Evolutionary conservation across 2,113 vertebrate genomes (phyloP).

Genomic region (Ptyas mucosa): DNA sequence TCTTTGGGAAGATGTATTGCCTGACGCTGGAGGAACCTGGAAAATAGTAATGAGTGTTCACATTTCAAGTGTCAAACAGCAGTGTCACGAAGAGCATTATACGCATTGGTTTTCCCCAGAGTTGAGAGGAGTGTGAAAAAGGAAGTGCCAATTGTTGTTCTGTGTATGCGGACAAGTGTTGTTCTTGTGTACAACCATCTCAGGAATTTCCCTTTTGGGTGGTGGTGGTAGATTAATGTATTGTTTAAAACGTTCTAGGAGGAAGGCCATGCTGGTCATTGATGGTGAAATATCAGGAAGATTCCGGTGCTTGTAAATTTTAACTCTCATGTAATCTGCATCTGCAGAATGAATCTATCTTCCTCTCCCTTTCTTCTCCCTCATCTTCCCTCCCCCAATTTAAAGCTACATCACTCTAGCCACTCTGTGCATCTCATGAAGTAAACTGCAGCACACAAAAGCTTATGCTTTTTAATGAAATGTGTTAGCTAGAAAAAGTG

Average conservation of each 20-base stretch:
- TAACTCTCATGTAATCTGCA: not conserved
- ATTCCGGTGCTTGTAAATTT: not conserved
- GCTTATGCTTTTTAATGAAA: not conserved
- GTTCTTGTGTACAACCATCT: not conserved
- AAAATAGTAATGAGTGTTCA: slow-evolving; percentile 12
- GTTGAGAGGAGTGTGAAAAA: not conserved
- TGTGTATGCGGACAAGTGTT: not conserved
- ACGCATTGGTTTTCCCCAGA: not conserved
- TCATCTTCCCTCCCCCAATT: not conserved
- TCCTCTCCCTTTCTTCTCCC: not conserved
- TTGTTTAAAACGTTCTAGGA: not conserved
- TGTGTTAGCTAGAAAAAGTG: not conserved
- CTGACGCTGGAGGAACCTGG: not conserved
- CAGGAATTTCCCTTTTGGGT: not conserved
- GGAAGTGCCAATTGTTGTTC: not conserved
- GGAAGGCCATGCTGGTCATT: not conserved
- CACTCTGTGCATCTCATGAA: not conserved
- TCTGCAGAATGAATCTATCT: not conserved
- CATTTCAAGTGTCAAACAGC: not conserved
- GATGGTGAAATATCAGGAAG: not conserved
- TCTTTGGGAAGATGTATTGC: slow-evolving; percentile 3
- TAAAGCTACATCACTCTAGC: not conserved
- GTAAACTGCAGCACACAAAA: not conserved
- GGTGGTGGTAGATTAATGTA: not conserved
- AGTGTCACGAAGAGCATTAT: not conserved